Base-by-base conservation (phyloP, 1,140 invertebrate genomes). In the Camponotus vicinus region DNA sequence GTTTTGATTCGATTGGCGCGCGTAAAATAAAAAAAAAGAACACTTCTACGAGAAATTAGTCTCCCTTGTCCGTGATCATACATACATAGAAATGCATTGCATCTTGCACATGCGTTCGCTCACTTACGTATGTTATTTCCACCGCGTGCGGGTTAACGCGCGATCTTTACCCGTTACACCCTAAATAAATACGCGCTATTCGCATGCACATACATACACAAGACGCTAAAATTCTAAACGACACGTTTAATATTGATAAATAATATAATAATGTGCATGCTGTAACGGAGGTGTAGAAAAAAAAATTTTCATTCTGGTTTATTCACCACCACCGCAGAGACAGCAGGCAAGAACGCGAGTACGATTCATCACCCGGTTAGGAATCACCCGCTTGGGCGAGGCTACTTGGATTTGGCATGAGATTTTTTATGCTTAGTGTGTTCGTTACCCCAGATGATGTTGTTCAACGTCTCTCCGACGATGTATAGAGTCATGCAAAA, bases 401-500 rank as follows among this genome's bases (percentile, higher is more conserved):
- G 91, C 91, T 95, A 94, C 89, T 94, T 94, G 86, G 88, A 92
- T 91, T 95, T 94, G 73, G 87, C 88, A 84, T 93, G 87, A 88
- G 89, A 93, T 91, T 94, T 94, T 91, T 93, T 87, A 64, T 90
- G 90, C 88, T 94, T 94, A 92, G 76, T 92, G 27, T 93, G 93
- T 95, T 97, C 96, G 93, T 97, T 97, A 94, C 96, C 96, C 97
- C 97, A 98, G 79, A 97, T 93, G 86, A 96, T 93, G 80, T 95
- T 96, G 93, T 98, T 97, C 61, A 98, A 86, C 73, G 94, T 95
- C 93, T 98, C 97, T 55, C 98, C 97, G 40, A 96, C 88, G 76
- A 97, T 94, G 93, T 98, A 98, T 15, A 98, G 94, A 0, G 94
- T 91, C 45, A 96, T 93, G n/a, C 95, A 95, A 86, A 97, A 95